Conservation (phyloP, 1,140 invertebrate genomes). For the Protaetia brevitarsis region DNA sequence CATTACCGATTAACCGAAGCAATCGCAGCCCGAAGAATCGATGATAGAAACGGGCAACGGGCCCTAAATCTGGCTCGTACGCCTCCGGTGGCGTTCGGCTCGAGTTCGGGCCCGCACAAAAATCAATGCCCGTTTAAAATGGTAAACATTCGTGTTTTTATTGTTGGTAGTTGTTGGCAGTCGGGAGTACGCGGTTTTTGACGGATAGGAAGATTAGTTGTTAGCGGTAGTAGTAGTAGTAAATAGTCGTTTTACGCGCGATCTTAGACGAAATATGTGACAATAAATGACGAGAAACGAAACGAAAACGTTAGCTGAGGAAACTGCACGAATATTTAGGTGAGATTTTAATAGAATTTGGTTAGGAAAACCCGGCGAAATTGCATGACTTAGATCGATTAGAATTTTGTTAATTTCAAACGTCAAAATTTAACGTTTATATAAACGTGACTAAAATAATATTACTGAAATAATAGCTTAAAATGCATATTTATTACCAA, state of each 20-base stretch:
- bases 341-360: background rate
- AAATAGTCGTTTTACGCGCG: background rate
- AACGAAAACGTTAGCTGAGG: background rate
- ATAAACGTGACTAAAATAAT: too few species aligned
- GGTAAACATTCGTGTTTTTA: conserved; percentile 9
- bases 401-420: too few species aligned
- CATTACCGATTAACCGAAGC: background rate
- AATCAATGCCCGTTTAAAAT: conserved; percentile 13
- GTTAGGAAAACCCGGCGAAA: background rate
- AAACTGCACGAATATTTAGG: background rate
- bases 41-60: background rate
- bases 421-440: too few species aligned
- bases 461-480: too few species aligned
- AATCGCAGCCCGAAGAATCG: background rate
- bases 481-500: too few species aligned
- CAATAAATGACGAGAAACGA: conserved; percentile 9
- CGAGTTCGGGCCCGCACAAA: background rate
- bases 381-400: background rate
- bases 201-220: background rate
- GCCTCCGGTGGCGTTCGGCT: background rate
- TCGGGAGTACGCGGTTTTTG: background rate
- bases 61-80: background rate
- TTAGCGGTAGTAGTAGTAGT: background rate
- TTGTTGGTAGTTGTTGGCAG: background rate
- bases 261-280: too few species aligned